A percentile compares a stretch with the other conserved stretches of the same genome.
Evolutionary conservation across 2,888 invertebrate genomes (phyloP).

Genomic region (Caenorhabditis panamensis): DNA sequence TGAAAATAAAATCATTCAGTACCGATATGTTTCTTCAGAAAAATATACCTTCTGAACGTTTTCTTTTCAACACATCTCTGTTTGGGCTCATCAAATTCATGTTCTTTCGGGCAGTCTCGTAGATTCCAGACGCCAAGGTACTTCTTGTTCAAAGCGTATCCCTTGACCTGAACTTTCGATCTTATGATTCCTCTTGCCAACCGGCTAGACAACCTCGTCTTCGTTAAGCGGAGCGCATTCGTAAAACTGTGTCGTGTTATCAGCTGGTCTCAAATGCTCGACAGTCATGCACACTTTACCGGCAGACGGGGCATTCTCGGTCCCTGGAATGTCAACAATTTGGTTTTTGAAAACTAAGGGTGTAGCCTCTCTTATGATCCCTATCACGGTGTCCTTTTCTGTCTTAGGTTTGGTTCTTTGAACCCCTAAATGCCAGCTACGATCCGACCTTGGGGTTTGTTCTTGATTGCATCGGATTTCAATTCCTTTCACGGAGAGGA

Average conservation of each 20-base stretch:
- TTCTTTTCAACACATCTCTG: conserved; percentile 73
- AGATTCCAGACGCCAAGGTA: conserved; percentile 78
- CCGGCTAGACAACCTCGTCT: conserved; percentile 67
- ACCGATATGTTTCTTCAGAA: not conserved
- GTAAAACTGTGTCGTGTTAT: conserved; percentile 69
- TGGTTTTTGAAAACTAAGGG: not conserved
- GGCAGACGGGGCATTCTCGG: conserved; percentile 27
- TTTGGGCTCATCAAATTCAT: conserved; percentile 76
- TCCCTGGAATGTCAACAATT: conserved; percentile 27
- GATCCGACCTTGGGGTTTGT: conserved; percentile 53
- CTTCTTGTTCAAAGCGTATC: conserved; percentile 69
- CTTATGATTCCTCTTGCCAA: not conserved
- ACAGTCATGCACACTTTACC: conserved; percentile 78
- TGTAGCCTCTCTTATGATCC: conserved; percentile 7
- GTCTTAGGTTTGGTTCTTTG: conserved; percentile 58
- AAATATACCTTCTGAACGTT: conserved; percentile 64
- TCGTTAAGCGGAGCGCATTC: conserved; percentile 79
- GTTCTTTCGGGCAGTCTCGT: conserved; percentile 73
- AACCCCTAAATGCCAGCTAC: conserved; percentile 43
- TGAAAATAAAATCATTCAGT: not conserved
- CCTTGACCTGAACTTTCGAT: conserved; percentile 55
- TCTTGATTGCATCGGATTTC: conserved; percentile 40
- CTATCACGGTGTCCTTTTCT: conserved; percentile 47
- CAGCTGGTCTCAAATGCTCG: conserved; percentile 71
- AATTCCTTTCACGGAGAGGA: conserved; percentile 1